These are phyloP conservation scores for Siphamia tubifer DNA, from an alignment of 2,113 vertebrate genomes.

Conservation along the genomic window DNA sequence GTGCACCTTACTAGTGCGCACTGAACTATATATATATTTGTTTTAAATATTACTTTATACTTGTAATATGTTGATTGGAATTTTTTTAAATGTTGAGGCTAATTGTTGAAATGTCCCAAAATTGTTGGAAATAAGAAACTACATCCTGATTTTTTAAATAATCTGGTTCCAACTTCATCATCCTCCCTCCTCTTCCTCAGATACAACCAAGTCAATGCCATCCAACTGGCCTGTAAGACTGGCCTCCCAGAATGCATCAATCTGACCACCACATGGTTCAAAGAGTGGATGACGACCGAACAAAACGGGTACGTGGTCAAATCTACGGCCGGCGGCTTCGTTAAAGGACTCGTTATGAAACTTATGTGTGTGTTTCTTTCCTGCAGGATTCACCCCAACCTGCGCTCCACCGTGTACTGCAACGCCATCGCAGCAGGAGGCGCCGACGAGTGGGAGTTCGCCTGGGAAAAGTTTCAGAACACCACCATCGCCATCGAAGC, in stretches of 20 bases:
- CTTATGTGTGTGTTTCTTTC: not conserved
- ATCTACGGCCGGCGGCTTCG: too few relatives aligned
- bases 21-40: too few relatives aligned
- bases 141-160: too few relatives aligned
- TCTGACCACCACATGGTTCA: conserved; percentile 20
- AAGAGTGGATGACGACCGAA: not conserved
- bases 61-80: too few relatives aligned
- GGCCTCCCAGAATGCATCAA: conserved; percentile 61
- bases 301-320: conserved; percentile 76
- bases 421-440: conserved; percentile 84
- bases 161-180: too few relatives aligned
- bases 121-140: too few relatives aligned
- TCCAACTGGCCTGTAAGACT: conserved; percentile 85
- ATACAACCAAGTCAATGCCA: conserved; percentile 87
- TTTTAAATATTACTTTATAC: too few relatives aligned
- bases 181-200: too few relatives aligned
- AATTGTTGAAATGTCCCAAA: too few relatives aligned
- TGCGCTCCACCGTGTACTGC: conserved; percentile 90
- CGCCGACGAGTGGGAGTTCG: conserved; percentile 84
- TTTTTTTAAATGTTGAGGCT: too few relatives aligned
- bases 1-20: too few relatives aligned
- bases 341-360: not conserved
- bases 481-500: conserved; percentile 82
- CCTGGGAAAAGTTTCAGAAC: conserved; percentile 73
- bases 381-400: conserved; percentile 87